Percentiles rank a stretch among this genome's conserved stretches.
These are phyloP conservation scores for Caradrina clavipalpis DNA, from an alignment of 2,888 invertebrate species.

Conservation along the genomic window DNA sequence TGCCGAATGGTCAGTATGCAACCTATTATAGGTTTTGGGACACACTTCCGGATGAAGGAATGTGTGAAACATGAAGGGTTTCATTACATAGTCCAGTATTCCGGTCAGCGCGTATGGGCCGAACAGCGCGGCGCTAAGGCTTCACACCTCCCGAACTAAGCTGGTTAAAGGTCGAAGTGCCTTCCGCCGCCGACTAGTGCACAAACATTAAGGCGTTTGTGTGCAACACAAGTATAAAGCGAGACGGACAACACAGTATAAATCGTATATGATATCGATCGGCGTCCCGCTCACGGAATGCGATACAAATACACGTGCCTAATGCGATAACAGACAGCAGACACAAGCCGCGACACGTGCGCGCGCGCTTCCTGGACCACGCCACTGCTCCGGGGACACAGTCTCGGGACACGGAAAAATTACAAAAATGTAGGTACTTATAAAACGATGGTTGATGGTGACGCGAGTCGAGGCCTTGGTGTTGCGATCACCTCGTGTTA, in stretches of 20 bases:
- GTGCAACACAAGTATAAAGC: constrained; percentile 8
- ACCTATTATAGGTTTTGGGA: background rate
- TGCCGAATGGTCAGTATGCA: too few relatives aligned
- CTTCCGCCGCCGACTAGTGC: constrained; percentile 18
- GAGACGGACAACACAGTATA: constrained; percentile 19
- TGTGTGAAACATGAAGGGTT: background rate
- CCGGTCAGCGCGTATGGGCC: constrained; percentile 39
- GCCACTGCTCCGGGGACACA: constrained; percentile 7
- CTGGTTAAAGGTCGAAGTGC: constrained; percentile 64
- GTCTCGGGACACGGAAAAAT: constrained; percentile 29
- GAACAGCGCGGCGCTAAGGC: constrained; percentile 62
- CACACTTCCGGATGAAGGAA: background rate
- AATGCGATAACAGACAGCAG: constrained; percentile 50
- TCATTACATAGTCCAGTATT: constrained; percentile 26
- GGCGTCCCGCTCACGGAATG: constrained; percentile 51
- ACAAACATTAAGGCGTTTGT: constrained; percentile 5
- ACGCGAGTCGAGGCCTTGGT: constrained; percentile 42
- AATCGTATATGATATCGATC: constrained; percentile 37
- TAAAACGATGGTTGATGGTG: constrained; percentile 22
- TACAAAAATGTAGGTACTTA: constrained; percentile 17
- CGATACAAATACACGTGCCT: constrained; percentile 58
- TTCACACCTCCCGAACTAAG: constrained; percentile 71
- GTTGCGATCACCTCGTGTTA: constrained; percentile 54
- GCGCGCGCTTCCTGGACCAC: constrained; percentile 35
- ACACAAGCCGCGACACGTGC: constrained; percentile 54